Base-by-base conservation (phyloP, 2,113 vertebrate species). In the Chionis minor region DNA sequence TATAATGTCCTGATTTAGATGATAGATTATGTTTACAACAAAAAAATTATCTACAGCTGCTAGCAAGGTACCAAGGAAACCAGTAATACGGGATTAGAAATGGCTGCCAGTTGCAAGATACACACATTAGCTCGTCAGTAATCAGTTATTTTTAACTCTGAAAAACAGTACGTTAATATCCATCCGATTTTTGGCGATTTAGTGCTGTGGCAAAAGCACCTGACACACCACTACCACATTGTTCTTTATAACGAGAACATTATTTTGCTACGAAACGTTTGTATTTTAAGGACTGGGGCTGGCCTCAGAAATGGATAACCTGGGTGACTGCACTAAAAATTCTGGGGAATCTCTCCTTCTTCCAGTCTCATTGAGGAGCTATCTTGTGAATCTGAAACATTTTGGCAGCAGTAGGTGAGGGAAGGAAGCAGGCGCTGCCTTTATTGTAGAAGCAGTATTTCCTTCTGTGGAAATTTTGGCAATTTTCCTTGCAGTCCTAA, bases 11-110 rank as follows among this genome's bases (percentile, higher is more conserved):
- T 97, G 96, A 97, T 97, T 97, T 97, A 97, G 97, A 96, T 88
- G 84, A 96, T 97, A 66, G 91, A 98, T 97, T 98, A 97, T 97
- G 98, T 98, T 98, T 98, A 98, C 98, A 98, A 98, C 93, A 92
- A 59, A 75, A 96, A 90, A 87, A 89, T 58, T 97, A 95, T 96
- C 95, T 97, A 97, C 97, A 98, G 98, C 98, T 98, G 97, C 98
- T 98, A 97, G 96, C 90, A 96, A 97, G 96, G 90, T 97, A 96
- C 92, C 94, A 93, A 96, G 95, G 94, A 97, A 98, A 97, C 72
- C 74, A 94, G 90, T 94, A 97, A 95, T 67, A 97, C 5, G 88
- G 94, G 87, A 87, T 95, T 95, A 94, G 93, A 98, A 97, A 97
- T 86, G 90, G 97, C 96, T 98, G 98, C 96, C 97, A 98, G 85